phyloP scores from a whole-genome alignment of 1,140 invertebrate genomes.

The Bacillus rossius region DNA sequence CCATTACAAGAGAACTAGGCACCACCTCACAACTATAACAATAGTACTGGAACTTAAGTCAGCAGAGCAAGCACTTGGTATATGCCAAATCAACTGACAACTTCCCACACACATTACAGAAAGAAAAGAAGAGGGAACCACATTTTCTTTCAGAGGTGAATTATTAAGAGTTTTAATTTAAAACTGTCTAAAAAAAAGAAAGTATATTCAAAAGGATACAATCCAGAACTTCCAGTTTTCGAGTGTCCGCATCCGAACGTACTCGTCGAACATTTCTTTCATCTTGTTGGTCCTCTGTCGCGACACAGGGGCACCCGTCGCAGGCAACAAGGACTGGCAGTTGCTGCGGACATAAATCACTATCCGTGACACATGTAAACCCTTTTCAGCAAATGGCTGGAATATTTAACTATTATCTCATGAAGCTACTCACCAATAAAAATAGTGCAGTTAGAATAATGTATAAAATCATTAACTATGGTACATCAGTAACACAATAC shows the following conservation, averaged over 20 bases:
- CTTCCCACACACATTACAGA: no score
- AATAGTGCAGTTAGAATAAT: background rate
- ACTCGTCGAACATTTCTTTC: conserved; percentile 92
- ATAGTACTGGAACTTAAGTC: no score
- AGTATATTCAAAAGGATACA: conserved; percentile 59
- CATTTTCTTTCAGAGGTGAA: no score
- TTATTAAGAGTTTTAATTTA: no score
- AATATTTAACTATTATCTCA: background rate
- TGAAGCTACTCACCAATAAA: background rate
- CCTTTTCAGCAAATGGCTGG: background rate
- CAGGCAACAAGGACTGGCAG: conserved; percentile 91
- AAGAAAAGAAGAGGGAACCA: no score
- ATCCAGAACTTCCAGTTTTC: conserved; percentile 99
- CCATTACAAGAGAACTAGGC: no score
- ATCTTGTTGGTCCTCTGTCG: conserved; percentile 85
- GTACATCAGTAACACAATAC: no score
- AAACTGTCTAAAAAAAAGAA: background rate
- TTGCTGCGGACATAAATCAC: conserved; percentile 54
- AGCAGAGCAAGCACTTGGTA: no score
- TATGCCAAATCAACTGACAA: no score
- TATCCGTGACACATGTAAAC: background rate
- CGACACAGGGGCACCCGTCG: conserved; percentile 90
- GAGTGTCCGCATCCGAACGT: conserved; percentile 77
- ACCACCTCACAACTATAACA: no score
- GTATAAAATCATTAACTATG: background rate